Evolutionary conservation across 2,888 invertebrate genomes (phyloP), one percentile per base, ranked within the genome.

Genomic region (Apotomis turbidana): DNA sequence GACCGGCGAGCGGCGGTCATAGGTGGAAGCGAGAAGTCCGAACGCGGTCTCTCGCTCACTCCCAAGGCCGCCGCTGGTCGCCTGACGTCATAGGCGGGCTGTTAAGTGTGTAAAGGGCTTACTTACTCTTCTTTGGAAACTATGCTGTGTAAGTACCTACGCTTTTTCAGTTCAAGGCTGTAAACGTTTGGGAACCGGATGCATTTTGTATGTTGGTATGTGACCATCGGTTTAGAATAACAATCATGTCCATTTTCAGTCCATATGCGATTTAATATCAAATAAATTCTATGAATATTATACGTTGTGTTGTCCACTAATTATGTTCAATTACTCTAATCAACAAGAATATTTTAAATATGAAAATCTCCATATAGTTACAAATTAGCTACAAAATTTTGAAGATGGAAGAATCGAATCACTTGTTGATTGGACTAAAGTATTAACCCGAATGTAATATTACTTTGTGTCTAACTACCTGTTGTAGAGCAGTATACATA

Each of bases 371-470:
- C 41, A 5, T 41, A 41, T 27, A 55, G 54, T 57, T 36, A 12
- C 36, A 12, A 41, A 27, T 27, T 27, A 27, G 27, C 9, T 49
- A 49, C 9, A 49, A 49, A 9, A 9, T 49, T 49, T 8, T 10
- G 10, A 3, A 9, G 10, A 9, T 49, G 49, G 15, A 27, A 12
- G 4, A 15, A 8, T 57, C 46, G 27, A 10, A 46, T 64, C 5
- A n/a, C 52, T 57, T 46, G 41, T 54, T 54, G 52, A 64, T 55
- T 64, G 38, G 12, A 5, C 76, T 75, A 76, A 74, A 75, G 73
- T 74, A 74, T 9, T 55, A 71, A 71, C 44, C 57, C 41, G 62
- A 72, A 71, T 79, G 74, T 79, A 73, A 71, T 68, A 70, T 68
- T 70, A 10, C 57, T 68, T 71, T 72, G 63, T 72, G 72, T 72